Evolutionary conservation across 1,140 invertebrate genomes (phyloP).

Genomic region (Chironomus striatipennis): DNA sequence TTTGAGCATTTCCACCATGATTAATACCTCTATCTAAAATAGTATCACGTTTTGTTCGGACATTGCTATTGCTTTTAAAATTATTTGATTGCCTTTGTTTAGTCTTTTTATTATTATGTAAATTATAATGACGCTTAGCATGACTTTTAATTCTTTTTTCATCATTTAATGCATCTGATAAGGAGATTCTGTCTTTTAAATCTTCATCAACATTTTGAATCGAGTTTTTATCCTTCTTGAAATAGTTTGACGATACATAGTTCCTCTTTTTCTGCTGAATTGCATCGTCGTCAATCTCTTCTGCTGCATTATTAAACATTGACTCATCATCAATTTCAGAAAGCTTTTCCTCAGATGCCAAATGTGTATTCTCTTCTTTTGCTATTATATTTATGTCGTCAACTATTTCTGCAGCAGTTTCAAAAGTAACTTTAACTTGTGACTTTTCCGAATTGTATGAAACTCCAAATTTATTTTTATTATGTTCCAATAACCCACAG

Average conservation of each 20-base stretch:
- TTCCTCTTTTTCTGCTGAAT: constrained; percentile 30
- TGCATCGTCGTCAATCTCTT: constrained; percentile 29
- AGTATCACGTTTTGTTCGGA: constrained; percentile 47
- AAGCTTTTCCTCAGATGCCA: constrained; percentile 29
- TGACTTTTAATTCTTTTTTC: background rate
- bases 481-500: constrained; percentile 63
- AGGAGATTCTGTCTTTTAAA: background rate
- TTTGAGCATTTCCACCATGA: constrained; percentile 62
- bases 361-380: constrained; percentile 22
- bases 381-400: constrained; percentile 25
- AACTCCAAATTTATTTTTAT: constrained; percentile 50
- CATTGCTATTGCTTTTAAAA: constrained; percentile 28
- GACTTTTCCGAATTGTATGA: constrained; percentile 49
- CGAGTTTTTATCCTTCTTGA: background rate
- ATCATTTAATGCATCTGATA: background rate
- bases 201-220: background rate
- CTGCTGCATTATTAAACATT: background rate
- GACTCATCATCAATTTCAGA: constrained; percentile 30
- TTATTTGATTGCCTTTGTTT: constrained; percentile 28
- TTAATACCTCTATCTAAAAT: constrained; percentile 60
- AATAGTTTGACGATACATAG: background rate
- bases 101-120: background rate
- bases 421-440: constrained; percentile 59
- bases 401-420: constrained; percentile 46
- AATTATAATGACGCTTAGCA: background rate